Base-by-base conservation (phyloP, 2,888 invertebrate species). In the Ornithoptera priamus region DNA sequence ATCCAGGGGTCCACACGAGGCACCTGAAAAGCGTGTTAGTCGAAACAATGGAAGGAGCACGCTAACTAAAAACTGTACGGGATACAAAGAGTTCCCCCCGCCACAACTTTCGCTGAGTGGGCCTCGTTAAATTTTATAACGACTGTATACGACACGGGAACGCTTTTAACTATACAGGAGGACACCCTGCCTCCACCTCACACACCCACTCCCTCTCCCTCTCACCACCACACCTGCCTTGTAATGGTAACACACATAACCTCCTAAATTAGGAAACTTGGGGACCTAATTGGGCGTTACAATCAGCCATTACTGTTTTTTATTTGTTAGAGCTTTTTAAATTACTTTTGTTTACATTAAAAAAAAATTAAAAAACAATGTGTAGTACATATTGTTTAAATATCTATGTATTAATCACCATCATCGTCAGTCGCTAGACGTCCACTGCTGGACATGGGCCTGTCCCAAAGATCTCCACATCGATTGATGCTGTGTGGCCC, bases 41-140 rank as follows among this genome's bases (percentile, higher is more conserved):
- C 57, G 42, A 62, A 62, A 67, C 50, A 66, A 67, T 61, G 57
- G 46, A 67, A 57, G 62, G 22, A 68, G 30, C 64, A 30, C 61
- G 56, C 30, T 39, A 65, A 69, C 69, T 69, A 69, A 65, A 69
- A 69, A 65, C 61, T 65, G 24, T 65, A 53, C 39, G 58, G 36
- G 64, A 22, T 39, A 69, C 69, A 69, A 69, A 65, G 65, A 65
- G 65, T 59, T 68, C 68, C 59, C 63, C 63, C 68, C 17, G 53
- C 24, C 8, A 15, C 15, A 69, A 69, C 65, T 69, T 69, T 69
- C 62, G 56, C 69, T 65, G 65, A 69, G 69, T 18, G 69, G 65
- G 56, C 39, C 69, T 69, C 69, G 69, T 69, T 69, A 69, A 65
- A 65, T 69, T 65, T 69, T 69, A 65, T 69, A 69, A 69, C 69